Evolutionary conservation across 2,888 invertebrate species (phyloP).

Genomic region (Tyria jacobaeae): DNA sequence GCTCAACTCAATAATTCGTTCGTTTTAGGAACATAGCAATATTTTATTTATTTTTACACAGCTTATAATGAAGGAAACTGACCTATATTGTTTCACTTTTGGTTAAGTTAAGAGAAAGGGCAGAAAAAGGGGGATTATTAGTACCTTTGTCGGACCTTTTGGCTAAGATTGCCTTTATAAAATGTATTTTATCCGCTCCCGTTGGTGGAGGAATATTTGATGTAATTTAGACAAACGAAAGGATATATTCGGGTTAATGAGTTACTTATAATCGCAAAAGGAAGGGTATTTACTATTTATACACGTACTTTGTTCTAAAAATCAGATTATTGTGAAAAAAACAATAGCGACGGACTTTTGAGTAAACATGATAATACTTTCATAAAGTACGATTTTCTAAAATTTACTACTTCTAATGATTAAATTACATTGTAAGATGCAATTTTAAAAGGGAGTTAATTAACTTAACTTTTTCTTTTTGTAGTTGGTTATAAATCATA

Average conservation of each 20-base stretch:
- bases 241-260: background rate
- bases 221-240: background rate
- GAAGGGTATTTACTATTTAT: background rate
- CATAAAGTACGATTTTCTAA: background rate
- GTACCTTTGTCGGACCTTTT: conserved; percentile 3
- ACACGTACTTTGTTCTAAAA: background rate
- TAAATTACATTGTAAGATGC: background rate
- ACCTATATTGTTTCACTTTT: conserved; percentile 14
- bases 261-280: background rate
- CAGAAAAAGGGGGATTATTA: conserved; percentile 8
- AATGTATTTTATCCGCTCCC: background rate
- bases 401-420: background rate
- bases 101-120: conserved; percentile 6
- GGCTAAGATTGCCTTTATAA: conserved; percentile 7
- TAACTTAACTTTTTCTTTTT: no score
- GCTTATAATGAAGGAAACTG: conserved; percentile 13
- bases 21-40: conserved; percentile 6
- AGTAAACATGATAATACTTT: background rate
- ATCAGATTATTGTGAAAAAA: background rate
- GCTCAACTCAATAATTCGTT: background rate
- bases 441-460: no score
- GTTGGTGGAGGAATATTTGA: background rate
- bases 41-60: conserved; percentile 17
- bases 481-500: no score
- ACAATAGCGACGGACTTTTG: background rate